Conservation (phyloP, 2,888 invertebrate genomes). For the Pseudanteris insignis region DNA sequence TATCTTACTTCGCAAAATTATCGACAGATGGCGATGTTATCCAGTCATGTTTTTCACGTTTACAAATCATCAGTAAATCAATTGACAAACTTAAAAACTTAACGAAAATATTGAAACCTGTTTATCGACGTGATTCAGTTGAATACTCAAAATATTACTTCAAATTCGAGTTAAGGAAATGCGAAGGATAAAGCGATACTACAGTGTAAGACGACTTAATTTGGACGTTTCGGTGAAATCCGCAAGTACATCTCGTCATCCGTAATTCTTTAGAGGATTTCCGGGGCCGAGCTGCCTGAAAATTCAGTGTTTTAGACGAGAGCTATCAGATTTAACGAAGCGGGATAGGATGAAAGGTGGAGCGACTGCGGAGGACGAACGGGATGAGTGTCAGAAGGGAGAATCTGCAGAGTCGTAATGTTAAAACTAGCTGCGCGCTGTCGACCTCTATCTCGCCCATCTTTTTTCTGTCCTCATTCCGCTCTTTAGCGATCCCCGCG, state of each 20-base stretch:
- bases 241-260: slow-evolving; percentile 36
- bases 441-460: slow-evolving; percentile 6
- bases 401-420: slow-evolving; percentile 30
- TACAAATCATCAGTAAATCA: too few relatives aligned
- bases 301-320: slow-evolving; percentile 42
- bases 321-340: slow-evolving; percentile 48
- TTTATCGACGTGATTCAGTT: slow-evolving; percentile 5
- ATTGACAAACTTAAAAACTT: too few relatives aligned
- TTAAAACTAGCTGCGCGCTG: slow-evolving; percentile 24
- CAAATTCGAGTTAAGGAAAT: slow-evolving; percentile 25
- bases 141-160: slow-evolving; percentile 32
- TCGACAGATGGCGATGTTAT: neutral
- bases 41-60: too few relatives aligned
- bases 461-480: slow-evolving; percentile 4
- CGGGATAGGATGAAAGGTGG: slow-evolving; percentile 44
- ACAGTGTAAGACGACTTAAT: slow-evolving; percentile 33
- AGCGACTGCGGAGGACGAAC: slow-evolving; percentile 29
- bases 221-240: slow-evolving; percentile 38
- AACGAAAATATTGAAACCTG: too few relatives aligned
- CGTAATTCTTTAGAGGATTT: slow-evolving; percentile 42
- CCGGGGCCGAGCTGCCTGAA: slow-evolving; percentile 33
- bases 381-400: slow-evolving; percentile 26
- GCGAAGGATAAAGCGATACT: slow-evolving; percentile 20
- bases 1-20: too few relatives aligned
- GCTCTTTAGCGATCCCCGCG: slow-evolving; percentile 12